Percentiles rank a stretch among this genome's conserved stretches.
These are phyloP conservation scores for Aspidiotus destructor DNA, from an alignment of 2,888 invertebrate species.

Conservation along the genomic window DNA sequence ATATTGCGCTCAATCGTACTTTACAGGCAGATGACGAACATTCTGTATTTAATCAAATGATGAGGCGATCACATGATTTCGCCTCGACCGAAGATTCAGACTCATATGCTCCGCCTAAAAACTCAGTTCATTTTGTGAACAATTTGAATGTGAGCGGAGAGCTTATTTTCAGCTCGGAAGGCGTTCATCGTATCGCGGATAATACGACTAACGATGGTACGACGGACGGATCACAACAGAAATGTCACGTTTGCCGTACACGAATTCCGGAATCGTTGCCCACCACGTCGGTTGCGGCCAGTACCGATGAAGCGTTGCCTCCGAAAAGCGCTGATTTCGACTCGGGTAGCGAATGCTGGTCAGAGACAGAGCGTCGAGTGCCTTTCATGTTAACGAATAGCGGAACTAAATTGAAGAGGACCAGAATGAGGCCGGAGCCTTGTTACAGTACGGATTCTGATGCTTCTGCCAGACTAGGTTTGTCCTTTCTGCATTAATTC, in stretches of 20 bases:
- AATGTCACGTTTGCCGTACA: not conserved
- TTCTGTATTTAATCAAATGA: conserved; percentile 8
- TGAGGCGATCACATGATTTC: conserved; percentile 5
- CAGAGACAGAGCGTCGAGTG: conserved; percentile 73
- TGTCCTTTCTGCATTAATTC: not conserved
- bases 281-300: conserved; percentile 38
- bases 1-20: conserved; percentile 31
- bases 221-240: not conserved
- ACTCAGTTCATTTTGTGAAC: conserved; percentile 1
- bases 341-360: conserved; percentile 76
- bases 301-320: conserved; percentile 37
- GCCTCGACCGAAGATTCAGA: conserved; percentile 24
- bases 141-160: conserved; percentile 7
- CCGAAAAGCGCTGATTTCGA: conserved; percentile 40
- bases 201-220: conserved; percentile 2
- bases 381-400: conserved; percentile 55
- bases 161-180: conserved; percentile 3
- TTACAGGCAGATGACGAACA: conserved; percentile 22
- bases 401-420: conserved; percentile 1
- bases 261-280: not conserved
- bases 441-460: conserved; percentile 20
- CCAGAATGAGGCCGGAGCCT: conserved; percentile 3
- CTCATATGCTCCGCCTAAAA: not conserved
- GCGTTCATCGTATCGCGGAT: not conserved
- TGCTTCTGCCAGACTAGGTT: not conserved